phyloP scores from a whole-genome alignment of 2,113 vertebrate genomes.

The Leuciscus idus region DNA sequence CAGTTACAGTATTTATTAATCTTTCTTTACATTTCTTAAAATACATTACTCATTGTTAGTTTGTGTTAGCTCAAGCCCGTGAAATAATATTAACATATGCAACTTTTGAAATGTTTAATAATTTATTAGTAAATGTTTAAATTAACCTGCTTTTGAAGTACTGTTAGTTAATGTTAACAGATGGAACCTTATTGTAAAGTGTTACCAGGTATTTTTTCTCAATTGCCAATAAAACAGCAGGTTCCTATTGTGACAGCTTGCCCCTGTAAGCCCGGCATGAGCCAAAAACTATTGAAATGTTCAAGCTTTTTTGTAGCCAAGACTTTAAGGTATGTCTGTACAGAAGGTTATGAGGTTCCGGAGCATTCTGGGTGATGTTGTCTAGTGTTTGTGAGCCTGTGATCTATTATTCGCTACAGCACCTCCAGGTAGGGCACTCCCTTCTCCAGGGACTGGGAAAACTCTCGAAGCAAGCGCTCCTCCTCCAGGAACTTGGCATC shows the following conservation, averaged over 20 bases:
- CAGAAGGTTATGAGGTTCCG: neutral
- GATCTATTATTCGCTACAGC: conserved; percentile 32
- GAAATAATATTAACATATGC: neutral
- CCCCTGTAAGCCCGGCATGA: neutral
- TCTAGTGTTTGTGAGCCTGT: neutral
- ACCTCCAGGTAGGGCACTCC: conserved; percentile 94
- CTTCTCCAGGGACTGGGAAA: conserved; percentile 89
- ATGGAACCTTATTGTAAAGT: neutral
- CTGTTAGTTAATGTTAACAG: neutral
- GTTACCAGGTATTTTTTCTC: neutral
- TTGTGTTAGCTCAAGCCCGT: neutral
- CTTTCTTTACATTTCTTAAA: neutral
- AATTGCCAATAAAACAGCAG: neutral
- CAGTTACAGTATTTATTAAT: neutral
- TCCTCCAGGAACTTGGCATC: conserved; percentile 92
- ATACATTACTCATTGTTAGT: neutral
- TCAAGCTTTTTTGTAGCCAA: neutral
- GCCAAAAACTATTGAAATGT: neutral
- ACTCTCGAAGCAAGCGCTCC: conserved; percentile 82
- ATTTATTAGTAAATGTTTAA: neutral
- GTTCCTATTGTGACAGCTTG: neutral
- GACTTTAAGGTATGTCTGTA: no score
- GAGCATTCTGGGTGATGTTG: neutral
- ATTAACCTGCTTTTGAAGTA: neutral
- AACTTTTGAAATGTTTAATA: neutral